Evolutionary conservation across 2,113 vertebrate species (phyloP), one percentile per base, ranked within the genome.

Genomic region (Paracanthobrama guichenoti): DNA sequence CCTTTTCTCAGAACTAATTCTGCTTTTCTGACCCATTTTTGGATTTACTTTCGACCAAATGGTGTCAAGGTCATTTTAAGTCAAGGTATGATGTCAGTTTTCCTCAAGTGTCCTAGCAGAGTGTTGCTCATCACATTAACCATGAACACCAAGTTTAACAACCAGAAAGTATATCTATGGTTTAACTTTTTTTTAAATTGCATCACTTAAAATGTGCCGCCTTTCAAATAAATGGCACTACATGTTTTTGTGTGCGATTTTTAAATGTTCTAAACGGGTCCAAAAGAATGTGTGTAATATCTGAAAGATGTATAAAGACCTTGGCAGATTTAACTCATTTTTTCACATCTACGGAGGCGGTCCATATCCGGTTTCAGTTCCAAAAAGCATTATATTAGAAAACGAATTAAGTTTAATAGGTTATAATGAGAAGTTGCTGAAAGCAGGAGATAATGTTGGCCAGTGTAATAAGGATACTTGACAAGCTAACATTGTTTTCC

Each of bases 341-440:
- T n/a, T 2, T 42, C 57, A 60, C 55, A 55, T 14, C 67, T 71
- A 20, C 22, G 79, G 81, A 88, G 89, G 72, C 89, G 7, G 4
- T 31, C 26, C 50, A 35, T 77, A 89, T 92, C 85, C 79, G 69
- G 87, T 92, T 92, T 86, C 90, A 0, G 24, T 81, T 81, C 84
- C 87, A 89, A 82, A 87, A 80, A 35, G 53, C 74, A 73, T 53
- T 73, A 78, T 46, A 62, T 88, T 86, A 85, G 69, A 73, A 82
- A 91, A 77, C 87, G 67, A 89, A 88, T 89, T 53, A 46, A 85
- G 46, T 46, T 6, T 62, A 67, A 44, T 50, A 6, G 64, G 73
- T 46, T 64, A 84, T 91, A 93, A 93, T 93, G 86, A 92, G 82
- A 85, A 90, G 89, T 87, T 91, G 93, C 71, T 92, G 93, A 93